Evolutionary conservation across 2,113 vertebrate genomes (phyloP).

Genomic region (Talpa occidentalis): DNA sequence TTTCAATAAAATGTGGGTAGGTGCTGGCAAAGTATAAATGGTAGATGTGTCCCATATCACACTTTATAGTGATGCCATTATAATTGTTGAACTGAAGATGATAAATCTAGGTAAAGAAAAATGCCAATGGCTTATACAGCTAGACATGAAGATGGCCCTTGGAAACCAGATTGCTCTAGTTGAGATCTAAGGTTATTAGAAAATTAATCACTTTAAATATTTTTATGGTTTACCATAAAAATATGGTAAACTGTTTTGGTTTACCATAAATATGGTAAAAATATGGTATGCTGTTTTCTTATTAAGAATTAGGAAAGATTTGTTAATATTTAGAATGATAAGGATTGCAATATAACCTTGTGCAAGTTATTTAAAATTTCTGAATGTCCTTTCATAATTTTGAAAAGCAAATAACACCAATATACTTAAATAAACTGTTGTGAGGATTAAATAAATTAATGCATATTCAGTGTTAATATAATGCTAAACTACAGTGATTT

Average conservation of each 20-base stretch:
- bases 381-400: neutral
- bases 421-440: neutral
- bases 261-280: too few relatives aligned
- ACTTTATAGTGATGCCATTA: neutral
- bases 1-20: neutral
- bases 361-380: neutral
- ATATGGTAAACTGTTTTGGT: too few relatives aligned
- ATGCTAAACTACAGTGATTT: neutral
- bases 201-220: neutral
- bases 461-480: neutral
- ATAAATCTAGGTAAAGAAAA: neutral
- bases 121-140: neutral
- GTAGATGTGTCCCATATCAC: accelerated
- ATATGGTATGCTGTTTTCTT: neutral
- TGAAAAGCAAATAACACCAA: neutral
- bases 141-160: neutral
- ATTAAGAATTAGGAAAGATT: neutral
- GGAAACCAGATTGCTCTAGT: neutral
- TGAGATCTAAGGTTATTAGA: neutral
- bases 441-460: conserved; percentile 4
- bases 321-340: neutral
- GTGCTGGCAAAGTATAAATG: neutral
- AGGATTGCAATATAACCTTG: neutral
- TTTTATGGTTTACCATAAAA: neutral
- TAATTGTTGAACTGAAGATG: neutral